Percentiles rank a stretch among this genome's conserved stretches.
Evolutionary conservation across 1,140 invertebrate species (phyloP).

Genomic region (Venturia canescens): DNA sequence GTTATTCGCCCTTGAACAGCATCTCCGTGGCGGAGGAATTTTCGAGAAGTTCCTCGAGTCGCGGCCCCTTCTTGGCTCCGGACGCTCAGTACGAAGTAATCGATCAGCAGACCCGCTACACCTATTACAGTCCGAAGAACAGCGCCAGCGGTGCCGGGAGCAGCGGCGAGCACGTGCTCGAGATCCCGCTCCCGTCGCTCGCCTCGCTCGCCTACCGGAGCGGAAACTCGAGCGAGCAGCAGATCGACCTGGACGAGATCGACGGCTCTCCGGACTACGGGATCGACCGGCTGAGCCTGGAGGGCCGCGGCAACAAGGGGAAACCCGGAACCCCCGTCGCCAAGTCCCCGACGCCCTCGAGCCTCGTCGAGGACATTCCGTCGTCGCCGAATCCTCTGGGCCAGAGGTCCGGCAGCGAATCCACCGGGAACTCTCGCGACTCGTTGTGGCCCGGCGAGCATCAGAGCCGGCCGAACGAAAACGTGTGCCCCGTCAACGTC

Average conservation of each 20-base stretch:
- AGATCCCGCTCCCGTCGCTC: conserved; percentile 57
- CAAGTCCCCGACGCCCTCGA: background rate
- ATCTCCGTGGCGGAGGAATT: background rate
- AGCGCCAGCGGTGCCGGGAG: too few species aligned
- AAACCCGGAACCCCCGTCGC: background rate
- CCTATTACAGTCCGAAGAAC: conserved; percentile 64
- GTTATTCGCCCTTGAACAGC: conserved; percentile 50
- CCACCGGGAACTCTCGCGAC: conserved; percentile 60
- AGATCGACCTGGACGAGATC: background rate
- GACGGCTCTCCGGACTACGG: background rate
- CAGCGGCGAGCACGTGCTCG: too few species aligned
- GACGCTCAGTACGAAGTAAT: conserved; percentile 82
- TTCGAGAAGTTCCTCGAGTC: conserved; percentile 25
- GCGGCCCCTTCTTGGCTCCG: conserved; percentile 77
- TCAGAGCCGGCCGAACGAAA: conserved; percentile 65
- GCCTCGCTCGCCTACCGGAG: conserved; percentile 28
- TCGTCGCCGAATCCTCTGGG: background rate
- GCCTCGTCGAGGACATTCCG: background rate
- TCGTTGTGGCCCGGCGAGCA: conserved; percentile 69
- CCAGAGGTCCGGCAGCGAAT: conserved; percentile 54
- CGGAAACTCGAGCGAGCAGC: background rate
- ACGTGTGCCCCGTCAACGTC: conserved; percentile 70
- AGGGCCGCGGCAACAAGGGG: background rate
- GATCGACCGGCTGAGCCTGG: background rate
- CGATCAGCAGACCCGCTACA: conserved; percentile 68